These are phyloP conservation scores for Gymnocypris eckloni DNA, from an alignment of 2,797 vertebrate genomes.

Conservation along the genomic window DNA sequence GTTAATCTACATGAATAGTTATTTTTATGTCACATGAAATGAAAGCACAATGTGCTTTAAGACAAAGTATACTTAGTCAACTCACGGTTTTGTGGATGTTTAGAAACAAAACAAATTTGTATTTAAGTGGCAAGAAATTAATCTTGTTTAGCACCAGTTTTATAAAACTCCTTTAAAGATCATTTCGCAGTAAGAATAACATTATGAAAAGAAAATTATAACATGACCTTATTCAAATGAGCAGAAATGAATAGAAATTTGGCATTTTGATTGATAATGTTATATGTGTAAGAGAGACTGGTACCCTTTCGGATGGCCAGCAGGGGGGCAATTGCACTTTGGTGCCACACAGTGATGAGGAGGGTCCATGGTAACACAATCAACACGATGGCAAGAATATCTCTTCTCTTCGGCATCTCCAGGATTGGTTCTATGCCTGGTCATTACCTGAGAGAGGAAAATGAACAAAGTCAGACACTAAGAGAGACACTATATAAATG, in stretches of 20 bases:
- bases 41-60: not conserved
- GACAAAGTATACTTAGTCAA: not conserved
- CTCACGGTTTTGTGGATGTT: not conserved
- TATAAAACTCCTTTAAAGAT: constrained; percentile 13
- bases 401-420: constrained; percentile 99
- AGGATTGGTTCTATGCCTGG: constrained; percentile 93
- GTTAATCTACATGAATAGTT: constrained; percentile 3
- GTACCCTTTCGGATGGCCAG: constrained; percentile 97
- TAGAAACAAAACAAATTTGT: constrained; percentile 11
- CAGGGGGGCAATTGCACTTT: constrained; percentile 93
- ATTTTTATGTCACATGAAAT: constrained; percentile 9
- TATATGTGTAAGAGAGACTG: constrained; percentile 52
- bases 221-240: not conserved
- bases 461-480: constrained; percentile 8
- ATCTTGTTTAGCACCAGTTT: not conserved
- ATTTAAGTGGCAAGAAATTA: not conserved
- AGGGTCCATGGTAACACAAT: constrained; percentile 99
- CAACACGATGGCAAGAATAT: constrained; percentile 98
- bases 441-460: constrained; percentile 87
- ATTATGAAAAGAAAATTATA: not conserved
- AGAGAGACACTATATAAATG: not conserved
- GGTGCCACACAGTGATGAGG: constrained; percentile 99
- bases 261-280: not conserved
- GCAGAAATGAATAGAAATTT: not conserved
- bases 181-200: not conserved